Evolutionary conservation across 1,140 invertebrate species (phyloP).

Genomic region (Diplogasteroides magnus): DNA sequence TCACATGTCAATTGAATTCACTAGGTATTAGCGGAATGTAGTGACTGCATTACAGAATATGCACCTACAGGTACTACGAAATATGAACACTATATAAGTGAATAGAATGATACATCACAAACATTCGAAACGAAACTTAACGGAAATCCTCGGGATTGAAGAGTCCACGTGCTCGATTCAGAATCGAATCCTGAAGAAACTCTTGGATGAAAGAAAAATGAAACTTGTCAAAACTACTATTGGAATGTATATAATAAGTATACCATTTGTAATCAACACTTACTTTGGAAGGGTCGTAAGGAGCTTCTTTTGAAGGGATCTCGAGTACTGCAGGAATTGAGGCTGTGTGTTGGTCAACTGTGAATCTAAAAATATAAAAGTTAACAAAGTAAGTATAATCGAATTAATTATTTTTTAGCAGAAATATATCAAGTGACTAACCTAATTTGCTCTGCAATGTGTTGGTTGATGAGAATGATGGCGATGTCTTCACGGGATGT

Average conservation of each 20-base stretch:
- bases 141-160: conserved; percentile 53
- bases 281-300: conserved; percentile 93
- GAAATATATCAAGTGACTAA: conserved; percentile 49
- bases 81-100: not conserved
- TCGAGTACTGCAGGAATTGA: conserved; percentile 92
- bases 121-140: too few species aligned
- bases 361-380: conserved; percentile 40
- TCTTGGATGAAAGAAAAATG: too few species aligned
- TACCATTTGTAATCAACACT: conserved; percentile 12
- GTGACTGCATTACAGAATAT: too few species aligned
- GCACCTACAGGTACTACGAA: too few species aligned
- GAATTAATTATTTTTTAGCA: not conserved
- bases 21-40: too few species aligned
- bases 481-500: conserved; percentile 93
- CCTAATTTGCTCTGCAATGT: conserved; percentile 94
- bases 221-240: too few species aligned
- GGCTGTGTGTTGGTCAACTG: conserved; percentile 84
- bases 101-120: too few species aligned
- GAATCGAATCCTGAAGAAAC: conserved; percentile 49
- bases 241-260: too few species aligned
- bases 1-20: too few species aligned
- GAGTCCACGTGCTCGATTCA: conserved; percentile 51
- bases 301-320: conserved; percentile 98
- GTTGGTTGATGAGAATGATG: conserved; percentile 98
- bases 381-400: not conserved